Conservation (phyloP, 2,797 vertebrate species). For the Notoglanidium macrostoma region DNA sequence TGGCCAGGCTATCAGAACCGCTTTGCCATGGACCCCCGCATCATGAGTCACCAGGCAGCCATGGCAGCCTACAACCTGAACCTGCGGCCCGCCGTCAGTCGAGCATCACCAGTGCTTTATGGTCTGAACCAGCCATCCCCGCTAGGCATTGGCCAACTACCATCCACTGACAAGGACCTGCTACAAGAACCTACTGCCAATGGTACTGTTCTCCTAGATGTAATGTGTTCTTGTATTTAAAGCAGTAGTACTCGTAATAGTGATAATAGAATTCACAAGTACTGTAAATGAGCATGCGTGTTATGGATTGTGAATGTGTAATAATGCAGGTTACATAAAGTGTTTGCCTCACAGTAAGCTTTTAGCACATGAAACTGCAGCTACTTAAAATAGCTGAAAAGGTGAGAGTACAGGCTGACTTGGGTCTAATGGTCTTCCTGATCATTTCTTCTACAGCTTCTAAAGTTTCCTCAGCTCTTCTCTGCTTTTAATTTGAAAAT, state of each 20-base stretch:
- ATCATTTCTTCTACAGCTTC: neutral
- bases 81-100: constrained; percentile 89
- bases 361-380: neutral
- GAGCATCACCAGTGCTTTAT: constrained; percentile 91
- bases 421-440: neutral
- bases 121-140: constrained; percentile 89
- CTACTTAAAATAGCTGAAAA: neutral
- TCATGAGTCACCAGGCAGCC: constrained; percentile 94
- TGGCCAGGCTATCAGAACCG: constrained; percentile 97
- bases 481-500: constrained; percentile 3
- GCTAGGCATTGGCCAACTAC: constrained; percentile 82
- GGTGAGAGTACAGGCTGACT: neutral
- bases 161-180: constrained; percentile 87
- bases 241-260: neutral
- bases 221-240: neutral
- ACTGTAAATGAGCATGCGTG: neutral
- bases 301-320: neutral
- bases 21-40: constrained; percentile 93
- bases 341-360: neutral
- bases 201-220: constrained; percentile 69
- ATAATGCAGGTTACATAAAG: neutral
- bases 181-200: constrained; percentile 87
- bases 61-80: constrained; percentile 97
- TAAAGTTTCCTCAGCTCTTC: neutral
- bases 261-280: neutral